phyloP scores from a whole-genome alignment of 2,888 invertebrate genomes.

The Bimastos eiseni region DNA sequence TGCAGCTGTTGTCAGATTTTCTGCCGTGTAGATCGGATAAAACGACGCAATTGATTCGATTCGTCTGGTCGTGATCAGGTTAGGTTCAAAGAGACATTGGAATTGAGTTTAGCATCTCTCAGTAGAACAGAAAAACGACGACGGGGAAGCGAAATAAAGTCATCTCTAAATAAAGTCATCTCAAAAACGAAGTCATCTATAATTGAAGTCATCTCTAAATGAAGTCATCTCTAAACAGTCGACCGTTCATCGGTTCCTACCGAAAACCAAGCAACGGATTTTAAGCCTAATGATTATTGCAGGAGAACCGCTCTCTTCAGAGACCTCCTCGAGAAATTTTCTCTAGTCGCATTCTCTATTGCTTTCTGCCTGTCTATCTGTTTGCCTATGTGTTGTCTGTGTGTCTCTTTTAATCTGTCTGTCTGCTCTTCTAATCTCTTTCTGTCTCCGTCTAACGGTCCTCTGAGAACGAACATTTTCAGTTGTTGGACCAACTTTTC shows the following conservation, averaged over 20 bases:
- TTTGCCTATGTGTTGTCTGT: too few species aligned
- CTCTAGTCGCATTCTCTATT: too few species aligned
- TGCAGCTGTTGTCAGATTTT: background rate
- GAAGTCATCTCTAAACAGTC: background rate
- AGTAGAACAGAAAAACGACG: background rate
- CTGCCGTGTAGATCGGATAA: background rate
- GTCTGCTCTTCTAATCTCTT: too few species aligned
- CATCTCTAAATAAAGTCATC: background rate
- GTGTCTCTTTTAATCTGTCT: background rate
- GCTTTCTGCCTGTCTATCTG: background rate
- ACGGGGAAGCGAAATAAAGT: background rate
- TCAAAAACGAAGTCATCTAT: background rate
- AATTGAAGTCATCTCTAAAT: too few species aligned
- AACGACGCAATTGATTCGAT: background rate
- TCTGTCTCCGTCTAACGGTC: too few species aligned
- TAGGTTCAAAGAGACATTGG: background rate
- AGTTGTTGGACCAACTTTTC: too few species aligned
- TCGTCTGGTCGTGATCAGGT: background rate
- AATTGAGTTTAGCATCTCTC: background rate
- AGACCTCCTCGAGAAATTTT: background rate
- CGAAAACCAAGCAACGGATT: background rate
- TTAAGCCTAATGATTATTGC: background rate
- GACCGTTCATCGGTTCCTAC: background rate
- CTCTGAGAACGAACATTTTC: too few species aligned
- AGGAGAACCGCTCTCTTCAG: background rate